Percentiles rank a stretch among this genome's conserved stretches.
Conservation (phyloP, 1,140 invertebrate genomes). For the Hylyphantes graminicola region DNA sequence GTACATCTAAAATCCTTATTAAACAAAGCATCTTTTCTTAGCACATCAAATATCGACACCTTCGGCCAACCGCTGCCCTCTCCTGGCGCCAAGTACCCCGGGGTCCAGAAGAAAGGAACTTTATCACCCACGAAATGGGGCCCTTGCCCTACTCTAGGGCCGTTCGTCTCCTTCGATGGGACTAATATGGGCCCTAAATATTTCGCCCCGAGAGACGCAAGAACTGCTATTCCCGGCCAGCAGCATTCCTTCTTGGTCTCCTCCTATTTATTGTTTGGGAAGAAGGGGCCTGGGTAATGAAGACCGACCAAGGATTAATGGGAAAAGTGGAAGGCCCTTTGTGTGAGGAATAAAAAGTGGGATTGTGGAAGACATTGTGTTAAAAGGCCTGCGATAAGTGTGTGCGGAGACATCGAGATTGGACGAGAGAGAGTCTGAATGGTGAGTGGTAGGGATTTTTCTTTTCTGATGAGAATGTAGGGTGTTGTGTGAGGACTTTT, state of each 20-base stretch:
- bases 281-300: slow-evolving; percentile 13
- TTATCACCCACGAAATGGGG: slow-evolving; percentile 55
- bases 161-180: slow-evolving; percentile 24
- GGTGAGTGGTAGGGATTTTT: no score
- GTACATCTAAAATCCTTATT: no score
- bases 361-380: no score
- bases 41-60: no score
- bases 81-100: slow-evolving; percentile 15
- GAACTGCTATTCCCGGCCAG: slow-evolving; percentile 12
- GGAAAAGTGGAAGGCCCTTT: neutral
- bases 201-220: slow-evolving; percentile 15
- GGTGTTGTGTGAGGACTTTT: no score
- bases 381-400: no score
- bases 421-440: no score
- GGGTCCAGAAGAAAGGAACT: slow-evolving; percentile 23
- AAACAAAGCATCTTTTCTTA: no score
- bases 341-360: no score
- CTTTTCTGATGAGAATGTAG: no score
- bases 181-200: slow-evolving; percentile 51
- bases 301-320: slow-evolving; percentile 28
- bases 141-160: slow-evolving; percentile 20
- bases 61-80: slow-evolving; percentile 1
- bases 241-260: neutral
- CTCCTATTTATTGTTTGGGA: slow-evolving; percentile 32
- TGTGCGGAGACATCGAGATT: no score